Evolutionary conservation across 1,140 invertebrate species (phyloP).

Genomic region (Colletes gigas): DNA sequence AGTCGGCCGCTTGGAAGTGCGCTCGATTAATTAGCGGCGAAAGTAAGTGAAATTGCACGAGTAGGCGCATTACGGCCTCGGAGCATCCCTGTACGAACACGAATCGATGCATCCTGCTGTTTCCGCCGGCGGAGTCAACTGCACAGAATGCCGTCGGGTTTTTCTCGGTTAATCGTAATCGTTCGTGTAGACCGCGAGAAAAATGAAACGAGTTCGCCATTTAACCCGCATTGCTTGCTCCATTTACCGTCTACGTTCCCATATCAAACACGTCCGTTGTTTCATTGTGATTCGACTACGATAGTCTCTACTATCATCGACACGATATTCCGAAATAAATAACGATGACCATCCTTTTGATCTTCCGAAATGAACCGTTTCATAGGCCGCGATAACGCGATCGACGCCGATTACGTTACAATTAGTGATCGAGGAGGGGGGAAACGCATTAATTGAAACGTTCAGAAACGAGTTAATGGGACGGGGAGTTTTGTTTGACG

Average conservation of each 20-base stretch:
- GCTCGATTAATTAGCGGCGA: slow-evolving; percentile 70
- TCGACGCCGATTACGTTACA: no score
- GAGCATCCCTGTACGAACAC: slow-evolving; percentile 16
- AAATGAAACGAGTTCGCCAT: slow-evolving; percentile 19
- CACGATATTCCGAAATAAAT: no score
- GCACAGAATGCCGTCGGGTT: not conserved
- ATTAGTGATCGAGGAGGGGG: no score
- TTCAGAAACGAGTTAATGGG: no score
- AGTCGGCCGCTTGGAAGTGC: slow-evolving; percentile 23
- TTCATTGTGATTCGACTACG: not conserved
- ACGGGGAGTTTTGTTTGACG: no score
- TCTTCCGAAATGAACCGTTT: no score
- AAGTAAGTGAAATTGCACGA: slow-evolving; percentile 72
- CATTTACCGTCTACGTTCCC: not conserved
- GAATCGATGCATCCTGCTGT: slow-evolving; percentile 3
- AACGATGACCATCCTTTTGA: no score
- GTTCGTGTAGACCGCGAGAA: slow-evolving; percentile 20
- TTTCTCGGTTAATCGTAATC: slow-evolving; percentile 42
- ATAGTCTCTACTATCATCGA: not conserved
- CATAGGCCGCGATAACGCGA: no score
- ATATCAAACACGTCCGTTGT: not conserved
- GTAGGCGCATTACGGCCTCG: slow-evolving; percentile 36
- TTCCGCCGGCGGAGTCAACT: not conserved
- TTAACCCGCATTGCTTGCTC: slow-evolving; percentile 15
- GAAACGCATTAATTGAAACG: no score